Base-by-base conservation (phyloP, 2,113 vertebrate genomes). In the Anas platyrhynchos region DNA sequence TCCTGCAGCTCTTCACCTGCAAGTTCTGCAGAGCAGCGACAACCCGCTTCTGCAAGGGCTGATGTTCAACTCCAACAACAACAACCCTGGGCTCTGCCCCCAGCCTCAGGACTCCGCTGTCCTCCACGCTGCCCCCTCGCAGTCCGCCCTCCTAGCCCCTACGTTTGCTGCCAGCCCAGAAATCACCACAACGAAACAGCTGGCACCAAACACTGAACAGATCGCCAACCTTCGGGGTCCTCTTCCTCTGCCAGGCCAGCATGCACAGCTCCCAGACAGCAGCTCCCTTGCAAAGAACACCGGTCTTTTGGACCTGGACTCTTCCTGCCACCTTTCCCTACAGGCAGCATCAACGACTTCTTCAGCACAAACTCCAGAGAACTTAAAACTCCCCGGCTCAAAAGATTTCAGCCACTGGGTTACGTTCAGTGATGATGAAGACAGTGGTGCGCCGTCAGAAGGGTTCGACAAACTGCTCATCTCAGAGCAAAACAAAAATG, bases 1-100 rank as follows among this genome's bases (percentile, higher is more conserved):
- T 6, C 98, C 98, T 2, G 97, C 98, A 4, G 97, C 97, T 89
- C 97, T 98, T 76, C 98, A 98, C 50, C 93, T 98, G 32, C 98
- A 98, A 79, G 96, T 94, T n/a, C 95, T 98, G 59, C 97, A 98
- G 93, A 93, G 69, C 89, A 97, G 92, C 2, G 68, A 80, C 56
- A 89, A 72, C 67, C 71, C 91, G 2, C 77, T 97, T 61, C 89
- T 97, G 11, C 85, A 89, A 27, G 92, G 18, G 27, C 71, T 96
- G 36, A 16, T 76, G 15, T 48, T 91, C 54, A 69, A 93, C 68
- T 62, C 48, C 61, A 89, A 75, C 77, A 85, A 77, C 23, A 81
- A 93, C 61, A 46, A 77, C 50, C 62, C 88, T 1, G 63, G 54
- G 8, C 56, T 4, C 68, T 82, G 50, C 23, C 25, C 56, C 44